Evolutionary conservation across 2,113 vertebrate genomes (phyloP).

Genomic region (Zosterops japonicus): DNA sequence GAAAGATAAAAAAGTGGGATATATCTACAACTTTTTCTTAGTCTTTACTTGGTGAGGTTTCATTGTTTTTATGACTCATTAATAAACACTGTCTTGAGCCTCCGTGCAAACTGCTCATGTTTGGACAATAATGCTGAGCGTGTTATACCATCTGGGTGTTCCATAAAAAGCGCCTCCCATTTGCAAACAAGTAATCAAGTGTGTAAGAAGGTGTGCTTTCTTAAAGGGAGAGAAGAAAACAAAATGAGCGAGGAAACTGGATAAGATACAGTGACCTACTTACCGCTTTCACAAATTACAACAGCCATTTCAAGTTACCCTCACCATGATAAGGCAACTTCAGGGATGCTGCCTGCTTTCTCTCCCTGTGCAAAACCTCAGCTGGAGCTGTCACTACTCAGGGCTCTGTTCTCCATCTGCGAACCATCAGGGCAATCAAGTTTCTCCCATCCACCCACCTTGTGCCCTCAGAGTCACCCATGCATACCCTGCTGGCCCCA

Average conservation of each 20-base stretch:
- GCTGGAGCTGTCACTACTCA: background rate
- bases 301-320: background rate
- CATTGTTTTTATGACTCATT: background rate
- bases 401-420: background rate
- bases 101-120: background rate
- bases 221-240: background rate
- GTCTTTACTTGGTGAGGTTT: background rate
- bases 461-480: background rate
- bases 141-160: background rate
- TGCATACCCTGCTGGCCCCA: background rate
- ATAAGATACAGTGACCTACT: background rate
- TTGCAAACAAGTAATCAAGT: constrained; percentile 21
- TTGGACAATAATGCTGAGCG: background rate
- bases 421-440: background rate
- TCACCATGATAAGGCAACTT: background rate
- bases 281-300: background rate
- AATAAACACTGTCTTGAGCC: background rate
- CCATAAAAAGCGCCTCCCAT: background rate
- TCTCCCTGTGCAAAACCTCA: background rate
- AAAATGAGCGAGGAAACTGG: background rate
- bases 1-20: rapidly evolving
- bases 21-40: background rate
- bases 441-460: background rate
- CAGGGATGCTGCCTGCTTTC: background rate
- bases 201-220: background rate